phyloP scores from a whole-genome alignment of 2,888 invertebrate genomes.

The Listrodromus nycthemerus region DNA sequence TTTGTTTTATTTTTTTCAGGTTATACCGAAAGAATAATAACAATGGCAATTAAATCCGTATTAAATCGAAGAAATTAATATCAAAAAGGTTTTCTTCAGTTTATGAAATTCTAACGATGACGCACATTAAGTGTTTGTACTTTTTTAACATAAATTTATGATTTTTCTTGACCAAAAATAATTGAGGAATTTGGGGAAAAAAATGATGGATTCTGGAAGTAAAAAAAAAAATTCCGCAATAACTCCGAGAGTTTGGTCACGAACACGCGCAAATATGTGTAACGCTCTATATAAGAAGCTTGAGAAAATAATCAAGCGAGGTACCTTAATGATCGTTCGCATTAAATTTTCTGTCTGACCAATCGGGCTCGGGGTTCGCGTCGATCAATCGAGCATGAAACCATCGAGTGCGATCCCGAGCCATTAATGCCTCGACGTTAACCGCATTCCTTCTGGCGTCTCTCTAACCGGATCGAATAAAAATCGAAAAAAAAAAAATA shows the following conservation, averaged over 20 bases:
- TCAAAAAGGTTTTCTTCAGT: neutral
- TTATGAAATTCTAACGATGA: neutral
- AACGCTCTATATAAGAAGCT: slow-evolving; percentile 20
- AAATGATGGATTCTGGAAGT: neutral
- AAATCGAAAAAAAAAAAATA: slow-evolving; percentile 46
- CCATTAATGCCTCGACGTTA: slow-evolving; percentile 66
- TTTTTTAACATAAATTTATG: neutral
- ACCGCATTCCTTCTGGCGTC: slow-evolving; percentile 61
- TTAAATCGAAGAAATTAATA: neutral
- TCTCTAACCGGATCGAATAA: slow-evolving; percentile 61
- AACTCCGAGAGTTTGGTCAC: slow-evolving; percentile 14
- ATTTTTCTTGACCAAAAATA: neutral
- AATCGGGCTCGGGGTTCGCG: slow-evolving; percentile 68
- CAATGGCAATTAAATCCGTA: neutral
- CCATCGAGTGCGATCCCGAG: slow-evolving; percentile 58
- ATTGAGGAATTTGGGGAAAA: neutral
- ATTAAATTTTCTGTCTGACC: slow-evolving; percentile 72
- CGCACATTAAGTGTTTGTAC: neutral
- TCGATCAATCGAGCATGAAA: slow-evolving; percentile 68
- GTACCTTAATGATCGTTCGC: slow-evolving; percentile 74
- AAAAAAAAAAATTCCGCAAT: neutral
- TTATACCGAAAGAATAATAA: neutral
- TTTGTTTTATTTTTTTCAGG: neutral
- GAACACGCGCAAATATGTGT: slow-evolving; percentile 28
- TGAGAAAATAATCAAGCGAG: slow-evolving; percentile 69